Evolutionary conservation across 2,888 invertebrate genomes (phyloP), one percentile per base, ranked within the genome.

Genomic region (Trypoxylon attenuatum): DNA sequence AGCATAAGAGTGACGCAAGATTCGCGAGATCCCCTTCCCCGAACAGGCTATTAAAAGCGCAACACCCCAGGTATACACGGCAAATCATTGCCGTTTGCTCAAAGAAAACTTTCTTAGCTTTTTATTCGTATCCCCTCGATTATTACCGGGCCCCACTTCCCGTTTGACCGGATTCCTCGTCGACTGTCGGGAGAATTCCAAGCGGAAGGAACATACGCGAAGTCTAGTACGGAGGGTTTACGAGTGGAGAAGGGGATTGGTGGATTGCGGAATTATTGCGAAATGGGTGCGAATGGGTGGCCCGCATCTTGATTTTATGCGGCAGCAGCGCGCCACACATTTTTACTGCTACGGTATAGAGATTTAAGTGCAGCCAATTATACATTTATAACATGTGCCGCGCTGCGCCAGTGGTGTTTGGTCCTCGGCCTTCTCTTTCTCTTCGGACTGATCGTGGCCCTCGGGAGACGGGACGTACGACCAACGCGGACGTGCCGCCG

Each of bases 311-410:
- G 83, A 85, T 86, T 85, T n/a, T 85, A 86, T 80, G 82, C 77
- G 77, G 74, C n/a, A n/a, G n/a, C n/a, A n/a, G n/a, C 78, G 81
- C 77, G 78, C 78, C 71, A 73, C 73, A 80, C 79, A 84, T 85
- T 85, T 86, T 85, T 86, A 85, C 81, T 80, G 80, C 84, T 79
- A 74, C 77, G 80, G 84, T 85, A 84, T 85, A 84, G 80, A 83
- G 82, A 85, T 84, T 86, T 86, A 85, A 86, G 84, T 81, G 82
- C 81, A 78, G 81, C 84, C 84, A 86, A 86, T 86, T 86, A 86
- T 85, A 84, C 82, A 81, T 86, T 84, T 84, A 84, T 80, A 81
- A 55, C 53, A 53, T 59, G 65, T 58, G 64, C 41, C 67, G 46
- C 56, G 47, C 6, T n/a, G 41, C 23, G 16, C 16, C n/a, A n/a